Evolutionary conservation across 2,797 vertebrate species (phyloP).

Genomic region (Echeneis naucrates): DNA sequence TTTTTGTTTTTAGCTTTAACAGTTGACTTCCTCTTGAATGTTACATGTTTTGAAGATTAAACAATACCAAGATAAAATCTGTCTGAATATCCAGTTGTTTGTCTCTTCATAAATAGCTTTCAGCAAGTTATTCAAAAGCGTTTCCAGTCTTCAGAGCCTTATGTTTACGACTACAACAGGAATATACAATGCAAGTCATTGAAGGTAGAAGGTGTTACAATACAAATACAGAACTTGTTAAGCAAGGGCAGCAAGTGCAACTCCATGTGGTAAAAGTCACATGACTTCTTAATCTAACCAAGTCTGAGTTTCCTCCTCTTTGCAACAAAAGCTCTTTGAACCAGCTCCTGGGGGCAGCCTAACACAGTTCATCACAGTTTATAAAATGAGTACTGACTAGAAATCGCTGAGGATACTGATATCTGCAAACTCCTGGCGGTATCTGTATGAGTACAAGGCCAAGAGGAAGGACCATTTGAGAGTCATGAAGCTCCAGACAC

Average conservation of each 20-base stretch:
- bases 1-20: slow-evolving; percentile 35
- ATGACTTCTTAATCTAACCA: slow-evolving; percentile 47
- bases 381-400: slow-evolving; percentile 76
- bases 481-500: slow-evolving; percentile 93
- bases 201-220: slow-evolving; percentile 59
- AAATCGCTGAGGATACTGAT: slow-evolving; percentile 99
- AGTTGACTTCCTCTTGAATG: slow-evolving; percentile 23
- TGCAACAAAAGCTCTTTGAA: slow-evolving; percentile 58
- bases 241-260: slow-evolving; percentile 53
- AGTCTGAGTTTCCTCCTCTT: slow-evolving; percentile 52
- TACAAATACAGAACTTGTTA: slow-evolving; percentile 62
- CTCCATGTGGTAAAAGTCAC: slow-evolving; percentile 56
- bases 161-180: slow-evolving; percentile 33
- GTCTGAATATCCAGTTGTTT: slow-evolving; percentile 11
- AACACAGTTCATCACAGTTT: slow-evolving; percentile 54
- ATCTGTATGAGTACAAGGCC: slow-evolving; percentile 89
- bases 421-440: slow-evolving; percentile 95
- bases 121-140: slow-evolving; percentile 39
- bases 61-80: slow-evolving; percentile 29
- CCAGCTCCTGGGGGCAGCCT: slow-evolving; percentile 48
- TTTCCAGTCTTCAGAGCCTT: slow-evolving; percentile 29
- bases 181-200: slow-evolving; percentile 31
- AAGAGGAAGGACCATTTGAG: slow-evolving; percentile 95
- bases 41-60: slow-evolving; percentile 12
- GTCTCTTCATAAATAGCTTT: slow-evolving; percentile 25